A percentile compares a stretch with the other conserved stretches of the same genome.
phyloP scores from a whole-genome alignment of 2,113 vertebrate genomes.

The Erythrocercus mccallii region DNA sequence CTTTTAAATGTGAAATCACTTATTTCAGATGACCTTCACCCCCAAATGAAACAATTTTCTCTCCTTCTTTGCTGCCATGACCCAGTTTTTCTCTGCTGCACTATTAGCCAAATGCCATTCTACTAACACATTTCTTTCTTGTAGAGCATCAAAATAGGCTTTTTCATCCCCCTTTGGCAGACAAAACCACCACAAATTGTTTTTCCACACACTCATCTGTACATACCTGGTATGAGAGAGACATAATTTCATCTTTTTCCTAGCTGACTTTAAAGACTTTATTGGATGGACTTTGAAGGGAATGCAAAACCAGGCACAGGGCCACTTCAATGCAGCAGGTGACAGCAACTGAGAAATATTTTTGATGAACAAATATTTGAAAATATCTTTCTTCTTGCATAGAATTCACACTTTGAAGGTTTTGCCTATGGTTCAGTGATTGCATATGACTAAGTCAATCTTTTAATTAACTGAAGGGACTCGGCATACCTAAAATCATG shows the following conservation, averaged over 20 bases:
- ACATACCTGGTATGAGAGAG: not conserved
- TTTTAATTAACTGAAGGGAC: slow-evolving; percentile 27
- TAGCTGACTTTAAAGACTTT: not conserved
- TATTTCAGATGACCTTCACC: slow-evolving; percentile 12
- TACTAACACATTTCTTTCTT: not conserved
- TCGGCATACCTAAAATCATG: not conserved
- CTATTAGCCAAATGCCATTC: not conserved
- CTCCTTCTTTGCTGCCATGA: not conserved
- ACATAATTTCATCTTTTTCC: not conserved
- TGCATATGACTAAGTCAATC: not conserved
- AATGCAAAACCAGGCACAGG: not conserved
- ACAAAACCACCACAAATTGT: not conserved
- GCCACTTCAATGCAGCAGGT: not conserved
- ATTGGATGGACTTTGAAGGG: not conserved
- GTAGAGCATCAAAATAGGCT: not conserved
- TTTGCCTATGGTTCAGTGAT: not conserved
- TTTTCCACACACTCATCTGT: not conserved
- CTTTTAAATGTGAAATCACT: slow-evolving; percentile 42
- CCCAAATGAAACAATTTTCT: not conserved
- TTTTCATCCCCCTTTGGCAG: not conserved
- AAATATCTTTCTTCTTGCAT: not conserved
- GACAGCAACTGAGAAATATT: not conserved
- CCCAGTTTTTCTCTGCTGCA: not conserved
- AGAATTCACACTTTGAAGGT: not conserved
- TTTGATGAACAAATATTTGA: not conserved